Evolutionary conservation across 2,888 invertebrate species (phyloP).

Genomic region (Protophormia terraenovae): DNA sequence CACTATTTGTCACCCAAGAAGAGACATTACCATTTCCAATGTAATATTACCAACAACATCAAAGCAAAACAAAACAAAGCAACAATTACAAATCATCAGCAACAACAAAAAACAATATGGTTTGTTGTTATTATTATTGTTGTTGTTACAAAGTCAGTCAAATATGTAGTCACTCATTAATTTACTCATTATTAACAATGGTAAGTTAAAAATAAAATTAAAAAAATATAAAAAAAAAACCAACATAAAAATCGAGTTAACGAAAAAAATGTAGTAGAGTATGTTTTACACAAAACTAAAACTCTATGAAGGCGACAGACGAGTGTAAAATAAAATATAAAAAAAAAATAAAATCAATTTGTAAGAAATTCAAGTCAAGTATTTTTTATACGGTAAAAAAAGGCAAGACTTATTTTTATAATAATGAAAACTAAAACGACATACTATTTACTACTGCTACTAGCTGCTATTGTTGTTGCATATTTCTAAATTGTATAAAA

Average conservation of each 20-base stretch:
- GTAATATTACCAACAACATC: neutral
- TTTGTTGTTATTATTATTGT: too few relatives aligned
- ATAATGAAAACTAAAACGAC: constrained; percentile 21
- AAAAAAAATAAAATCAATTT: constrained; percentile 43
- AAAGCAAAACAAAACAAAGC: too few relatives aligned
- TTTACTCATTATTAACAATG: constrained; percentile 24
- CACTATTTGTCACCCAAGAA: constrained; percentile 22
- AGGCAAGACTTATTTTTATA: constrained; percentile 20
- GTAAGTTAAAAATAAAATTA: neutral
- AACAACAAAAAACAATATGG: too few relatives aligned
- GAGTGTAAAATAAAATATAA: constrained; percentile 3
- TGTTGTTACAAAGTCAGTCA: constrained; percentile 1
- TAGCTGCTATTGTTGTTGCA: constrained; percentile 14
- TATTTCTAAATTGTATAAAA: constrained; percentile 34
- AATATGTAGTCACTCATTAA: constrained; percentile 6
- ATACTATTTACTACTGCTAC: constrained; percentile 2
- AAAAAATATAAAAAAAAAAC: too few relatives aligned
- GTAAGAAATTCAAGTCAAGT: constrained; percentile 58
- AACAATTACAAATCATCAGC: neutral
- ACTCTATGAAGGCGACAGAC: neutral
- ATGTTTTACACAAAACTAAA: neutral
- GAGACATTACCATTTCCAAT: constrained; percentile 4
- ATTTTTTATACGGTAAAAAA: constrained; percentile 29
- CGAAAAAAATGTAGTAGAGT: neutral
- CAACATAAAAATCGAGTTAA: neutral